These are phyloP conservation scores for Lymantria dispar DNA, from an alignment of 2,888 invertebrate genomes.

Conservation along the genomic window DNA sequence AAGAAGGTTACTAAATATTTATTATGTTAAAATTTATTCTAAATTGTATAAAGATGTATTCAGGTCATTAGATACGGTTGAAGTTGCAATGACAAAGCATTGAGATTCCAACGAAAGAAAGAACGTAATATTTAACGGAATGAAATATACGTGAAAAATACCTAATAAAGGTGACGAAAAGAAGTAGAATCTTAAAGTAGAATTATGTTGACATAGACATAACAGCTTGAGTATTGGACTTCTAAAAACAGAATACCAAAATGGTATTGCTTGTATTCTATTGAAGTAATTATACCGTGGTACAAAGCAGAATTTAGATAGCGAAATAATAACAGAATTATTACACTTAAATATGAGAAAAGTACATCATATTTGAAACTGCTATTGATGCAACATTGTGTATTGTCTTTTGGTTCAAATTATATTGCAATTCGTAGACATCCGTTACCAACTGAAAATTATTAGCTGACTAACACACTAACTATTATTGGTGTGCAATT, in stretches of 20 bases:
- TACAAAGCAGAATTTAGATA: too few species aligned
- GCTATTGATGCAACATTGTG: constrained; percentile 5
- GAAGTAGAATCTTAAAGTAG: too few species aligned
- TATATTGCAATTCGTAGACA: constrained; percentile 15
- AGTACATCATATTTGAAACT: not conserved
- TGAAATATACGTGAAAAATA: too few species aligned
- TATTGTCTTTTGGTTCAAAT: constrained; percentile 8
- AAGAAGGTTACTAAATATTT: constrained; percentile 12
- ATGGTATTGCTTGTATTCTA: too few species aligned
- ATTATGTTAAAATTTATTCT: constrained; percentile 3
- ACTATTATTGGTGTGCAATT: constrained; percentile 35
- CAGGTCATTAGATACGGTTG: constrained; percentile 12
- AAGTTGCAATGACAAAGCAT: not conserved
- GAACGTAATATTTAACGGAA: too few species aligned
- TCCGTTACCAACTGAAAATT: constrained; percentile 39
- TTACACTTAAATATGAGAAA: constrained; percentile 16
- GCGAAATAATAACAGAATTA: not conserved
- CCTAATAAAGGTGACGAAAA: too few species aligned
- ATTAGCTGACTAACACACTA: constrained; percentile 35
- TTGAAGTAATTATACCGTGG: too few species aligned
- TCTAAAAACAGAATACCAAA: too few species aligned
- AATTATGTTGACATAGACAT: too few species aligned
- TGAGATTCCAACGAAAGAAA: not conserved
- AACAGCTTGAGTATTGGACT: too few species aligned
- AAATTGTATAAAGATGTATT: not conserved